phyloP scores from a whole-genome alignment of 2,797 vertebrate species.

The Chrosomus eos region DNA sequence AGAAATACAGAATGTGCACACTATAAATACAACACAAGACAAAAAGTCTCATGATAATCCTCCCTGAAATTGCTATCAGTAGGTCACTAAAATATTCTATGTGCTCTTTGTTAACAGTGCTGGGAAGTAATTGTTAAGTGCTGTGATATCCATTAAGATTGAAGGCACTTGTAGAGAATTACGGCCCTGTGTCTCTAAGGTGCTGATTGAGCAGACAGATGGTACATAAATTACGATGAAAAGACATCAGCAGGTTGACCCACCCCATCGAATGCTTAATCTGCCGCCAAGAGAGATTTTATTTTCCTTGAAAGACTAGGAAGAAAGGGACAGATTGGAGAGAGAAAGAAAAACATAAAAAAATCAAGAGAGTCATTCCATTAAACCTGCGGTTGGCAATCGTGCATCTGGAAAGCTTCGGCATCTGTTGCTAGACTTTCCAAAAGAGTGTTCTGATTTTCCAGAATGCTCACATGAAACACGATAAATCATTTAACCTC shows the following conservation, averaged over 20 bases:
- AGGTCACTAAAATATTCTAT: constrained; percentile 41
- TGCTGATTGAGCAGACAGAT: constrained; percentile 79
- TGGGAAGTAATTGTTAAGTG: constrained; percentile 62
- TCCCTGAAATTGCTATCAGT: constrained; percentile 36
- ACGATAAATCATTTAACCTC: constrained; percentile 73
- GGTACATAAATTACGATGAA: constrained; percentile 80
- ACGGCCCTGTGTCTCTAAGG: constrained; percentile 72
- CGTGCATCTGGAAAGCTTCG: constrained; percentile 69
- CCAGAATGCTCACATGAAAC: constrained; percentile 69
- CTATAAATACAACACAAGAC: constrained; percentile 49
- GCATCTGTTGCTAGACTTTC: constrained; percentile 80
- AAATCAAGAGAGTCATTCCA: constrained; percentile 71
- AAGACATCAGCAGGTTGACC: constrained; percentile 74
- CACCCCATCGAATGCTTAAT: constrained; percentile 73
- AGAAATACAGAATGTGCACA: not conserved
- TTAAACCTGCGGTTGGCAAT: constrained; percentile 76
- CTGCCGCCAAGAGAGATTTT: constrained; percentile 79
- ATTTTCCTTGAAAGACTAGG: constrained; percentile 76
- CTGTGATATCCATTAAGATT: constrained; percentile 72
- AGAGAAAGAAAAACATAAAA: constrained; percentile 54
- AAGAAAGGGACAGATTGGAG: constrained; percentile 43
- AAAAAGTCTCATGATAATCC: constrained; percentile 28
- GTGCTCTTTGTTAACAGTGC: constrained; percentile 47
- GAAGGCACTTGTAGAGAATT: constrained; percentile 65
- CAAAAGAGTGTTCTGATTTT: constrained; percentile 57